Base-by-base conservation (phyloP, 2,113 vertebrate genomes). In the Phocoena phocoena region DNA sequence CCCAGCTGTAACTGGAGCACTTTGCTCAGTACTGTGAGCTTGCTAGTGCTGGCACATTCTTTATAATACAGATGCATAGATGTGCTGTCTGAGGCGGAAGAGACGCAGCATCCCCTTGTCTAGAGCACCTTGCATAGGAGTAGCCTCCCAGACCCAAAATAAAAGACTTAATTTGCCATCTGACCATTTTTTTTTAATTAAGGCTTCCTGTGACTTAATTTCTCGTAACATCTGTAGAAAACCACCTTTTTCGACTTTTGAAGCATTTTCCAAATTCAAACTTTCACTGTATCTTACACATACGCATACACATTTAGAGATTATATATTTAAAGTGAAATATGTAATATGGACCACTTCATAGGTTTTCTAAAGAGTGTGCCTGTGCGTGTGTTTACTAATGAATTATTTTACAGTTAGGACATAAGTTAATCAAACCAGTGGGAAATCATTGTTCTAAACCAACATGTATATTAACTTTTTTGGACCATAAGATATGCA, bases 1-100 rank as follows among this genome's bases (percentile, higher is more conserved):
- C 94, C 95, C 68, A 97, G 96, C 97, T 98, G 92, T 95, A 95
- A 92, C 95, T 92, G 65, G 97, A 95, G 63, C 83, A 94, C 97
- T 98, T 98, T 79, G 31, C 55, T n/a, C 79, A 86, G 82, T 89
- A 90, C 63, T 94, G 92, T 50, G 92, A 97, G 97, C 96, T 21
- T 97, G 83, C 33, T 94, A 93, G 80, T 97, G 74, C 47, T 96
- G 96, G 47, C 93, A 96, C 90, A 3, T 95, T 97, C 98, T 97
- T 96, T 98, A 89, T 97, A 96, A 87, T 95, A 91, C 95, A 97
- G 96, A 91, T 98, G 95, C 92, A 67, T 80, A 96, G 88, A 81
- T 94, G 62, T 96, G 50, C 83, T 74, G 92, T 94, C 87, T 80
- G 83, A 96, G 93, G 80, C 96, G 81, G 55, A 93, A 87, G 62